phyloP scores from a whole-genome alignment of 2,888 invertebrate species.

The Unio delphinus region DNA sequence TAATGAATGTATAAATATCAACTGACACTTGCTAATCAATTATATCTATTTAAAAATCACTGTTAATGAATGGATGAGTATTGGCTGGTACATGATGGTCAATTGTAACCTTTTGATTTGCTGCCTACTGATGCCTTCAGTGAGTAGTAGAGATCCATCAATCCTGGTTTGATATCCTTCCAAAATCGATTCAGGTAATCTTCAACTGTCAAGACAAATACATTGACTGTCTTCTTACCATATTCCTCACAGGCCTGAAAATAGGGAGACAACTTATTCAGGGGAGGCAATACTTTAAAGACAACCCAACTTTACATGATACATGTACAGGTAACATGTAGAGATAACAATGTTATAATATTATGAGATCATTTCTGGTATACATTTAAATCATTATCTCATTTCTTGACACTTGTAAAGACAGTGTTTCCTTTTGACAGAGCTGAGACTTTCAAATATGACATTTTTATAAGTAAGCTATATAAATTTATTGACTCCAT shows the following conservation, averaged over 20 bases:
- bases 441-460: no score
- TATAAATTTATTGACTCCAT: no score
- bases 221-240: conserved; percentile 48
- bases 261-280: neutral
- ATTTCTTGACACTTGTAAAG: no score
- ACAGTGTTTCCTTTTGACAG: no score
- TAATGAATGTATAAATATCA: no score
- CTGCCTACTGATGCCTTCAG: conserved; percentile 40
- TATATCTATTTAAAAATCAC: conserved; percentile 25
- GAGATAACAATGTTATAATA: no score
- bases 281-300: neutral
- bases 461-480: no score
- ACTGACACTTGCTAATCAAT: neutral
- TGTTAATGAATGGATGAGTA: no score
- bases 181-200: conserved; percentile 64
- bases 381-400: no score
- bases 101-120: conserved; percentile 43
- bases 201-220: conserved; percentile 60
- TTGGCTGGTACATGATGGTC: no score
- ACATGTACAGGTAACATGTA: no score
- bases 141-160: conserved; percentile 58
- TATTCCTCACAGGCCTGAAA: conserved; percentile 45
- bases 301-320: neutral
- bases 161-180: conserved; percentile 43
- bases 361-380: no score